These are phyloP conservation scores for Chloroceryle amazona DNA, from an alignment of 2,797 vertebrate genomes.

Conservation along the genomic window DNA sequence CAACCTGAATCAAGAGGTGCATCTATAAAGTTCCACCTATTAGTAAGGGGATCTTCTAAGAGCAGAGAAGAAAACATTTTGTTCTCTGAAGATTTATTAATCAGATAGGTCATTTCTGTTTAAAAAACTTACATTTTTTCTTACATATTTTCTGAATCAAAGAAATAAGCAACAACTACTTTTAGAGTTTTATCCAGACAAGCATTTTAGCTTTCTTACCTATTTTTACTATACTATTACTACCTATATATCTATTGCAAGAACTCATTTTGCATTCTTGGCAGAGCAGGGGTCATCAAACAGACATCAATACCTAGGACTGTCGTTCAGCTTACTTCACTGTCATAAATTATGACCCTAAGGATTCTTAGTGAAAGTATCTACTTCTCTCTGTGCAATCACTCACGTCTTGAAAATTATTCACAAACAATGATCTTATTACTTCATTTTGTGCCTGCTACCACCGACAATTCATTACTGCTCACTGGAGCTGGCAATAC, in stretches of 20 bases:
- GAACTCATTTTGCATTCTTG: neutral
- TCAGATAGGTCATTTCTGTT: neutral
- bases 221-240: neutral
- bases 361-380: neutral
- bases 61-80: neutral
- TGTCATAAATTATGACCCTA: neutral
- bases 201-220: neutral
- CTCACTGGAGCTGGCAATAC: neutral
- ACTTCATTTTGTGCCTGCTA: neutral
- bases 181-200: neutral
- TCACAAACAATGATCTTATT: neutral
- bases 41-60: neutral
- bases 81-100: neutral
- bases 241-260: neutral
- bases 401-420: neutral
- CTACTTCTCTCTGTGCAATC: neutral
- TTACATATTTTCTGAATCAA: neutral
- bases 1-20: neutral
- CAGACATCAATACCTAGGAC: neutral
- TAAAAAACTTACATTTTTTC: neutral
- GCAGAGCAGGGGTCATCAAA: neutral
- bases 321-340: neutral
- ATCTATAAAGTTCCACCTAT: neutral
- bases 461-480: neutral
- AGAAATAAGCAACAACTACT: neutral